Conservation (phyloP, 2,888 invertebrate species). For the Tachina lurida region DNA sequence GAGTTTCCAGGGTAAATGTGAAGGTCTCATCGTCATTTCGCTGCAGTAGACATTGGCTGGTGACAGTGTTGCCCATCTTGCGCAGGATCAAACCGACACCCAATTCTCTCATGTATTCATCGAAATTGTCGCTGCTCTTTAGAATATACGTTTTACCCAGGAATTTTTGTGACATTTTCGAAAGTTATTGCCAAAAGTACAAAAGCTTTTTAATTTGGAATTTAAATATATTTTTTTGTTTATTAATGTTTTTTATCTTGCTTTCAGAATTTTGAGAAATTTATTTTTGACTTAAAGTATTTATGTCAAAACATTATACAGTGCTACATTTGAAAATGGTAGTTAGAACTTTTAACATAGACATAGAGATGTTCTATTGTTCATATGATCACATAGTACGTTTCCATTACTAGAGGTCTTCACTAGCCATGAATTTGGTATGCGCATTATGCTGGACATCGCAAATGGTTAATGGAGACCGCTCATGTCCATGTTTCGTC, state of each 20-base stretch:
- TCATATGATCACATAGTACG: too few relatives aligned
- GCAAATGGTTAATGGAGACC: too few relatives aligned
- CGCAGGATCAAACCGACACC: constrained; percentile 54
- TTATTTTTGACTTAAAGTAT: neutral
- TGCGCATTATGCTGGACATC: too few relatives aligned
- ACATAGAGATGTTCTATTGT: too few relatives aligned
- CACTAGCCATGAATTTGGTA: too few relatives aligned
- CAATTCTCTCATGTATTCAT: constrained; percentile 43
- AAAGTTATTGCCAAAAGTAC: neutral
- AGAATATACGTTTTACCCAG: constrained; percentile 33
- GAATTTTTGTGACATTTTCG: constrained; percentile 29
- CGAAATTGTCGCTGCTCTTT: constrained; percentile 36
- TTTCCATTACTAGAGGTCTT: too few relatives aligned
- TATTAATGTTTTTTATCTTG: neutral
- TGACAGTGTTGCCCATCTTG: constrained; percentile 47
- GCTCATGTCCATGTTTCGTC: too few relatives aligned
- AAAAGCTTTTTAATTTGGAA: constrained; percentile 7
- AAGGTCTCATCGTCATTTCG: neutral
- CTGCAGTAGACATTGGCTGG: neutral
- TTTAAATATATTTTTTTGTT: neutral
- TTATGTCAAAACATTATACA: too few relatives aligned
- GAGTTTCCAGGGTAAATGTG: constrained; percentile 30
- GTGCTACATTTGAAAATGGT: too few relatives aligned
- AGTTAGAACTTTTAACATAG: too few relatives aligned
- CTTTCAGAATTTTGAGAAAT: neutral